A percentile compares a stretch with the other conserved stretches of the same genome.
phyloP scores from a whole-genome alignment of 2,888 invertebrate genomes.

The Lissonota sp. region DNA sequence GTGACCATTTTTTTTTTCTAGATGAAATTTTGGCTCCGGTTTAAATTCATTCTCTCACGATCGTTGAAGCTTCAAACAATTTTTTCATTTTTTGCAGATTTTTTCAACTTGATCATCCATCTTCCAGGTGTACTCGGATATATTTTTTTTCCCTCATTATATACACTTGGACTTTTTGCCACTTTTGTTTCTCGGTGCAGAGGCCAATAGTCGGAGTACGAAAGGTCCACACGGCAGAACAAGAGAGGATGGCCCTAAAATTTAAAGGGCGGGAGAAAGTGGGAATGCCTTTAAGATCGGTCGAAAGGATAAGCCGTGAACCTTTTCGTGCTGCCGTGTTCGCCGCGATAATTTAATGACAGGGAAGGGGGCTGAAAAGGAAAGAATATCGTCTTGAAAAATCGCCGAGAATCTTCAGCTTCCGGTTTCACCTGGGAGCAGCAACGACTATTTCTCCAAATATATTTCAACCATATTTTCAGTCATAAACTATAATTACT shows the following conservation, averaged over 20 bases:
- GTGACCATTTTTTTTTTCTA: too few species aligned
- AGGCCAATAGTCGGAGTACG: conserved; percentile 15
- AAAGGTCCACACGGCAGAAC: neutral
- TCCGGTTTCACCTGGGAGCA: conserved; percentile 5
- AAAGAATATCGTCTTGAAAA: conserved; percentile 49
- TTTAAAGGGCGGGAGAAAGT: neutral
- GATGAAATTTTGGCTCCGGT: too few species aligned
- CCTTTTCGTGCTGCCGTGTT: conserved; percentile 49
- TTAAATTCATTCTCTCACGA: too few species aligned
- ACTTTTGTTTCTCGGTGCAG: conserved; percentile 23
- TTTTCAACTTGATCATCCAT: neutral
- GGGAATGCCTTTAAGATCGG: conserved; percentile 50
- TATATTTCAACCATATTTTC: too few species aligned
- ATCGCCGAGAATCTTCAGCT: conserved; percentile 50
- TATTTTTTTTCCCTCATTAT: neutral
- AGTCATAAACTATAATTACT: too few species aligned
- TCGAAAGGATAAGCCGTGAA: conserved; percentile 56
- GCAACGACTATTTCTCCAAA: too few species aligned
- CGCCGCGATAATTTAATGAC: conserved; percentile 60
- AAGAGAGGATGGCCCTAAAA: conserved; percentile 49
- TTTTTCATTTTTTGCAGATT: too few species aligned
- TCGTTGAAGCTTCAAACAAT: too few species aligned
- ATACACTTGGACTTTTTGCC: conserved; percentile 23
- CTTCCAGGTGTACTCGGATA: neutral
- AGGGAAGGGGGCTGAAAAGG: conserved; percentile 3